A percentile compares a stretch with the other conserved stretches of the same genome.
phyloP scores from a whole-genome alignment of 2,888 invertebrate genomes.

The Tenthredo mesomela region DNA sequence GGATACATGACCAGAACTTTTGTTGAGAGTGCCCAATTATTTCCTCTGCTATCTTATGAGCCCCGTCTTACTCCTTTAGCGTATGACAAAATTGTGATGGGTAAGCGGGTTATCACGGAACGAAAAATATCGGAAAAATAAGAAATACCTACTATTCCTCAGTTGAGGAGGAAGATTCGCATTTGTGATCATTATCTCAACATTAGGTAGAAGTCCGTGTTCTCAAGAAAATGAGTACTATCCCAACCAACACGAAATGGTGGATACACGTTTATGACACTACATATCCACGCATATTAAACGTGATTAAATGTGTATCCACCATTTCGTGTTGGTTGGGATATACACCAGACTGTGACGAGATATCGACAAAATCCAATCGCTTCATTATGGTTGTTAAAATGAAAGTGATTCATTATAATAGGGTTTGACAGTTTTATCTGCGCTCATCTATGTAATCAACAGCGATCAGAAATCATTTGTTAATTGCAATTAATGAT shows the following conservation, averaged over 20 bases:
- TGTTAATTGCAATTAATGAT: background rate
- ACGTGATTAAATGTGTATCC: too few relatives aligned
- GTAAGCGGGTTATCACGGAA: slow-evolving; percentile 5
- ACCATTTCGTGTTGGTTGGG: too few relatives aligned
- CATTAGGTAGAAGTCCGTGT: background rate
- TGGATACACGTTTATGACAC: too few relatives aligned
- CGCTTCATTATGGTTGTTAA: too few relatives aligned
- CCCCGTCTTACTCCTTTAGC: background rate
- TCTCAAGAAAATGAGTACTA: background rate
- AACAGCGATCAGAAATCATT: background rate
- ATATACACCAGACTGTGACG: background rate
- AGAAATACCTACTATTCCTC: background rate
- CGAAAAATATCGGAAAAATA: background rate
- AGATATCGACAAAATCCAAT: background rate
- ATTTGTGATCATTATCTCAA: background rate
- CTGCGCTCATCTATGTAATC: background rate
- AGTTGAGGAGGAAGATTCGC: background rate
- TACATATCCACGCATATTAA: too few relatives aligned
- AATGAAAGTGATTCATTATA: background rate
- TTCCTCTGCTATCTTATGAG: background rate
- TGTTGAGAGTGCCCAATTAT: background rate
- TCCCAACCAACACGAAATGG: too few relatives aligned
- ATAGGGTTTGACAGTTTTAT: background rate
- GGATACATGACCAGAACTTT: slow-evolving; percentile 9
- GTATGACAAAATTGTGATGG: background rate